Conservation (phyloP, 1,140 invertebrate species). For the Heliconius himera region DNA sequence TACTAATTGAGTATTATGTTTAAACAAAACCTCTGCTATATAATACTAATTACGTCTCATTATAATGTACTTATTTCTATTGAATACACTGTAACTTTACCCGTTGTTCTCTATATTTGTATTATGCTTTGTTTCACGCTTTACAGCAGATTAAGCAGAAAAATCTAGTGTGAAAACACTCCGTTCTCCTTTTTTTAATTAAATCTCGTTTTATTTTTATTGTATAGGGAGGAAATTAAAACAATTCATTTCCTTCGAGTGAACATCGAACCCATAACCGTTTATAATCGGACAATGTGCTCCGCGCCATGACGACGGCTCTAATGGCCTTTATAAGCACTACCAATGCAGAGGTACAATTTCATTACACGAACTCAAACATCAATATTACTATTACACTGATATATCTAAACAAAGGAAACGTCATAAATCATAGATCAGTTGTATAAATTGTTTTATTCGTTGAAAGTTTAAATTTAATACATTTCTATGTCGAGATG, state of each 20-base stretch:
- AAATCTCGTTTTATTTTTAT: too few relatives aligned
- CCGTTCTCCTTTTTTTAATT: too few relatives aligned
- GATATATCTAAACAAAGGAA: neutral
- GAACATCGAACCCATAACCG: too few relatives aligned
- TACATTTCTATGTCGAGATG: neutral
- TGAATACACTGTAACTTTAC: neutral
- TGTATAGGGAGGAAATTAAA: too few relatives aligned
- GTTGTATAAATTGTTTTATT: neutral
- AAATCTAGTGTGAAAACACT: too few relatives aligned
- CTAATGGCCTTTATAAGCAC: too few relatives aligned
- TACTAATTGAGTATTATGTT: slow-evolving; percentile 4
- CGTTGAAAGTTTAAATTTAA: neutral
- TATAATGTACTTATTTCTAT: neutral
- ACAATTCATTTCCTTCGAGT: too few relatives aligned
- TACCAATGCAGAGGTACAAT: too few relatives aligned
- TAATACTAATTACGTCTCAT: neutral
- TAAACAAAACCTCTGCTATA: neutral
- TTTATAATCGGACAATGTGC: too few relatives aligned
- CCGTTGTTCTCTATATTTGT: neutral
- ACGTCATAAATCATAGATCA: neutral
- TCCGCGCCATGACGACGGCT: too few relatives aligned
- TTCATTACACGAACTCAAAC: neutral
- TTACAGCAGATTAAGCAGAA: too few relatives aligned
- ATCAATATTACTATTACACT: too few relatives aligned
- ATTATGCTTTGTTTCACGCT: neutral